Evolutionary conservation across 1,140 invertebrate species (phyloP), one percentile per base, ranked within the genome.

Genomic region (Drosophila tristis): DNA sequence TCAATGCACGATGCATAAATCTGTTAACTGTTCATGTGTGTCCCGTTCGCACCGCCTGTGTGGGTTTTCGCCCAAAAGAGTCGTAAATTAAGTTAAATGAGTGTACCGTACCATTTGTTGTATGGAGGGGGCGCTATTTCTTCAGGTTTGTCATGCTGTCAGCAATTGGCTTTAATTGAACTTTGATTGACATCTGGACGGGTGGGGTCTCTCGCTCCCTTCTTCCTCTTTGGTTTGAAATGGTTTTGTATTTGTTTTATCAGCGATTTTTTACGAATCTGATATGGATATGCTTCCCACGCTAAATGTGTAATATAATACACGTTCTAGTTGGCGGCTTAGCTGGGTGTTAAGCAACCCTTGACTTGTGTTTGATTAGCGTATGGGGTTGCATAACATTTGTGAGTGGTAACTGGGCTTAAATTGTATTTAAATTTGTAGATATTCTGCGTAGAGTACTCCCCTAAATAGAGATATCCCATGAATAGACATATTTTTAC

Each of bases 1-100:
- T 60, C 57, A 48, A 49, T 49, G 47, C 57, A 57, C 44, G 55
- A 23, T 60, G 57, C 57, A 60, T 60, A 60, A 60, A 60, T 60
- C 57, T 60, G 57, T 49, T 16, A 49, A 48, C 26, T 23, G 23
- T 47, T 49, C 35, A 35, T 23, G 20, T 42, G 16, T 26, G n/a
- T 60, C 44, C 26, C 31, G 56, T 42, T 44, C 31, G 25, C 8
- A 35, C 5, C 3, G 29, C 31, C n/a, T 51, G 26, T 54, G 31
- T 54, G 51, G 51, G 11, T 54, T 39, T 35, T 39, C 31, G 15
- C 51, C 51, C 51, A 20, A 54, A 54, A 54, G 51, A 39, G 51
- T 57, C 42, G 15, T 57, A 57, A 57, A 57, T 57, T 57, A 47
- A 47, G 43, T 57, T 57, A 44, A 57, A 57, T 57, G 55, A 44